A percentile compares a stretch with the other conserved stretches of the same genome.
Evolutionary conservation across 2,113 vertebrate species (phyloP).

Genomic region (Hepsetus odoe): DNA sequence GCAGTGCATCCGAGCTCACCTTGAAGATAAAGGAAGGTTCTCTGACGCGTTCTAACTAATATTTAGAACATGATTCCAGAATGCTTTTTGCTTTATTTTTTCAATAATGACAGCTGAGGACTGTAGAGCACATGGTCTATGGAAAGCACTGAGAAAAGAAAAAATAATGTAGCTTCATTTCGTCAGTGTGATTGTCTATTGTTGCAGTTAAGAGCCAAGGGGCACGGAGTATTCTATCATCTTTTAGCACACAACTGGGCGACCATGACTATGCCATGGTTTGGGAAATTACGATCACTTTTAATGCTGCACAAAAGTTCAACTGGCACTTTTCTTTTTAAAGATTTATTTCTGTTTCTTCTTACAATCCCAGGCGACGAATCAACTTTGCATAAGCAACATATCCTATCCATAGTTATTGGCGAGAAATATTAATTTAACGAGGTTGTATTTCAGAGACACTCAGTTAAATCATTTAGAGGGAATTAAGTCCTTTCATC

Average conservation of each 20-base stretch:
- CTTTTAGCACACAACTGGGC: constrained; percentile 61
- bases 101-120: neutral
- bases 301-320: constrained; percentile 72
- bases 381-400: constrained; percentile 67
- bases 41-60: neutral
- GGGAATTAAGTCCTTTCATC: constrained; percentile 70
- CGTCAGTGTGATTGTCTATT: constrained; percentile 52
- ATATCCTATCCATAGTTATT: constrained; percentile 71
- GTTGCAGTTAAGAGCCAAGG: constrained; percentile 60
- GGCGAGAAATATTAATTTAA: constrained; percentile 69
- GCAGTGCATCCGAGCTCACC: neutral
- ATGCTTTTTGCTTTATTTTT: neutral
- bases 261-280: constrained; percentile 53
- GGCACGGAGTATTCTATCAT: constrained; percentile 71
- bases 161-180: constrained; percentile 45
- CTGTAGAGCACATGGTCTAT: neutral
- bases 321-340: constrained; percentile 70
- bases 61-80: neutral
- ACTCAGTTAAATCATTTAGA: constrained; percentile 64
- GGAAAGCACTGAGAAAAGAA: constrained; percentile 18
- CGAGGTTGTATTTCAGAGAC: constrained; percentile 63
- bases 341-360: constrained; percentile 62
- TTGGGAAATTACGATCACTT: constrained; percentile 72
- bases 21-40: neutral
- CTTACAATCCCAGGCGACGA: constrained; percentile 70